A percentile compares a stretch with the other conserved stretches of the same genome.
These are phyloP conservation scores for Tragelaphus eurycerus DNA, from an alignment of 2,797 vertebrate species.

Conservation along the genomic window DNA sequence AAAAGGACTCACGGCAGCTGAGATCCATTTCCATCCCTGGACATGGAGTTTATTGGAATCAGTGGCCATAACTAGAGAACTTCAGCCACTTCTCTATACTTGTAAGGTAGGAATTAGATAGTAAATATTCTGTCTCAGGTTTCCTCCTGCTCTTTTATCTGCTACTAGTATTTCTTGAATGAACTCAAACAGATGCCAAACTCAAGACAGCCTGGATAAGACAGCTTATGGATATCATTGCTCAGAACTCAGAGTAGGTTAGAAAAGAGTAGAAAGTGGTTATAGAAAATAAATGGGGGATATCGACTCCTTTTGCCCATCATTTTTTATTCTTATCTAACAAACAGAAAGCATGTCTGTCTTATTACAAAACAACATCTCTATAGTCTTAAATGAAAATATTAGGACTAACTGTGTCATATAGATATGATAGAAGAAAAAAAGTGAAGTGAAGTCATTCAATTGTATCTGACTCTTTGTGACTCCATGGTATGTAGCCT, in stretches of 20 bases:
- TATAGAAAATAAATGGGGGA: background rate
- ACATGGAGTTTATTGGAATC: background rate
- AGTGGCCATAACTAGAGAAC: background rate
- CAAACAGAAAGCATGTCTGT: background rate
- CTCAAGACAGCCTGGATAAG: background rate
- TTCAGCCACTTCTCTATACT: background rate
- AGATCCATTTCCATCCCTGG: background rate
- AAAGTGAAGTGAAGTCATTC: background rate
- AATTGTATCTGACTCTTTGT: background rate
- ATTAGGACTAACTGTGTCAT: background rate
- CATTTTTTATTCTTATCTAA: background rate
- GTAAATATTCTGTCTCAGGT: background rate
- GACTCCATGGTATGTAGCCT: fast-evolving
- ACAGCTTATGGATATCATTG: background rate
- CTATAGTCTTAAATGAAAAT: background rate
- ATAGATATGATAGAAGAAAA: background rate
- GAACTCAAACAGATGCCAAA: background rate
- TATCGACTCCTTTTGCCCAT: background rate
- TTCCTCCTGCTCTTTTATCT: background rate
- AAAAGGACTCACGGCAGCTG: background rate
- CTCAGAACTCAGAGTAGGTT: background rate
- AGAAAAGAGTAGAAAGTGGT: background rate
- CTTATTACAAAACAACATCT: background rate
- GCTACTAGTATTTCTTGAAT: background rate
- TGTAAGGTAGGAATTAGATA: background rate